Percentiles rank a stretch among this genome's conserved stretches.
These are phyloP conservation scores for Sipha flava DNA, from an alignment of 1,140 invertebrate species.

Conservation along the genomic window DNA sequence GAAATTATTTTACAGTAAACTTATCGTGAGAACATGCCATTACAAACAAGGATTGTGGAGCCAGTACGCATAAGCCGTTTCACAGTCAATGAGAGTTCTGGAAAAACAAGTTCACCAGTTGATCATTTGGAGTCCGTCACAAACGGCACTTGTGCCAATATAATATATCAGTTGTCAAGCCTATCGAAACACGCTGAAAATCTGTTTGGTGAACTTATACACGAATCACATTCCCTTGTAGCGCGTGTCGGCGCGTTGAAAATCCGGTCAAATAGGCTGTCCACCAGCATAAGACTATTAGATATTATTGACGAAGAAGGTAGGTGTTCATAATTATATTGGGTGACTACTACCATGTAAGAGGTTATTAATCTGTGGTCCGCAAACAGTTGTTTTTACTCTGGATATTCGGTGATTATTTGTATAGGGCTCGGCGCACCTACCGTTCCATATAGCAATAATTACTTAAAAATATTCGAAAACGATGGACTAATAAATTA, in stretches of 20 bases:
- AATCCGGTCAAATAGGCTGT: slow-evolving; percentile 82
- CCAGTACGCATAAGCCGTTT: slow-evolving; percentile 85
- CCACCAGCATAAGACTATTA: slow-evolving; percentile 87
- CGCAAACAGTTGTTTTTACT: no score
- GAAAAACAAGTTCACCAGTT: slow-evolving; percentile 59
- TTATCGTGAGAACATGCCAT: slow-evolving; percentile 77
- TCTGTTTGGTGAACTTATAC: slow-evolving; percentile 85
- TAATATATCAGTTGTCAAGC: slow-evolving; percentile 83
- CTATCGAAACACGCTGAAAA: slow-evolving; percentile 94
- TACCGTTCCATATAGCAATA: no score
- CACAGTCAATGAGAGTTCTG: slow-evolving; percentile 59
- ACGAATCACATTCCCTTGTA: slow-evolving; percentile 75
- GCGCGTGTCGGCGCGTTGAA: slow-evolving; percentile 79
- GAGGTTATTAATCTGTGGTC: no score
- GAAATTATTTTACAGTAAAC: slow-evolving; percentile 8
- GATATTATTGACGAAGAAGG: slow-evolving; percentile 94
- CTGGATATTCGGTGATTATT: no score
- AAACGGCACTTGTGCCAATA: slow-evolving; percentile 91
- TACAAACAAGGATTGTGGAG: slow-evolving; percentile 87
- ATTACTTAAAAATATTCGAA: no score
- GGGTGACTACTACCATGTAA: no score
- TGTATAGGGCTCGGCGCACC: no score
- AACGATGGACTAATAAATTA: no score
- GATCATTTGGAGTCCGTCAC: slow-evolving; percentile 95
- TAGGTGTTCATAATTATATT: no score